Percentiles rank a stretch among this genome's conserved stretches.
These are phyloP conservation scores for Delphinus delphis DNA, from an alignment of 2,113 vertebrate species.

Conservation along the genomic window DNA sequence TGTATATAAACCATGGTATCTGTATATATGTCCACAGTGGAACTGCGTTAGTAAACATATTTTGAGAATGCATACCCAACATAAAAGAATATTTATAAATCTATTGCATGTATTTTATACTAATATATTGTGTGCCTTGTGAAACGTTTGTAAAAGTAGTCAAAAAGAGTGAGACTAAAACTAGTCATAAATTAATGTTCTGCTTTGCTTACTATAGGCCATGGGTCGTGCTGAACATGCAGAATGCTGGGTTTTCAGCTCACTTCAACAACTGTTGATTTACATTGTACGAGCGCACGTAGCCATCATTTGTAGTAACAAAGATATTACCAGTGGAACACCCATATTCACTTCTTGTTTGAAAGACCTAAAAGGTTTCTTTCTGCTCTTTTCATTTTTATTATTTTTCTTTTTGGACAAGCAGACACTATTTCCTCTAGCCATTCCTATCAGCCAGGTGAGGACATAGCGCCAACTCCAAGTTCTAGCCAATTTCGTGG, in stretches of 20 bases:
- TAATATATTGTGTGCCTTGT: neutral
- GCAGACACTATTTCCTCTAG: neutral
- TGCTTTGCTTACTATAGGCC: neutral
- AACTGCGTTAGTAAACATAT: neutral
- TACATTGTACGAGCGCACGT: no score
- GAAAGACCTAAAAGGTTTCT: neutral
- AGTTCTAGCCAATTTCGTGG: neutral
- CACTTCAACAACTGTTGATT: neutral
- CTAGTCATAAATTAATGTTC: neutral
- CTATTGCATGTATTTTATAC: neutral
- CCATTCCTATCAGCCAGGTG: neutral
- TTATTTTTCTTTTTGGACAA: neutral
- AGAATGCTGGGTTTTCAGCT: neutral
- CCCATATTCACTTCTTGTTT: neutral
- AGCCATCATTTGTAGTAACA: neutral
- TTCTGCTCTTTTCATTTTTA: neutral
- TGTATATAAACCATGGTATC: neutral
- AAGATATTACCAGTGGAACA: neutral
- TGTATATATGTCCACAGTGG: neutral
- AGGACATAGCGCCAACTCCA: neutral
- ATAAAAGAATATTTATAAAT: neutral
- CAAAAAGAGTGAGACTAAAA: neutral
- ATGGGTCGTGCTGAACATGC: fast-evolving
- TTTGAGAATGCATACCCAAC: neutral
- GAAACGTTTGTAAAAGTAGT: neutral